Evolutionary conservation across 2,113 vertebrate genomes (phyloP), one percentile per base, ranked within the genome.

Genomic region (Spermophilus dauricus): DNA sequence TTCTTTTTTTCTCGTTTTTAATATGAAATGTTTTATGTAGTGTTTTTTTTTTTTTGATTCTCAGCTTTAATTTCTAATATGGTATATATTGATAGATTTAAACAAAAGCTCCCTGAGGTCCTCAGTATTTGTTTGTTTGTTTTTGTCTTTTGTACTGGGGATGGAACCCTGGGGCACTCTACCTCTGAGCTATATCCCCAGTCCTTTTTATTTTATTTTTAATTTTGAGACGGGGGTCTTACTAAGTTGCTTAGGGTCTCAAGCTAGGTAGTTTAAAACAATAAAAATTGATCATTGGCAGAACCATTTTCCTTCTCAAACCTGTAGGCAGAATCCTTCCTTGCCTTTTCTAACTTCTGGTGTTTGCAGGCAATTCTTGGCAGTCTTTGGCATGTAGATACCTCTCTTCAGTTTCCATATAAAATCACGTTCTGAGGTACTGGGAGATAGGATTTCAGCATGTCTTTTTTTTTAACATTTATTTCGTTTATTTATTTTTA

Each of bases 31-130:
- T 18, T 85, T 48, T 10, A 94, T 42, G 24, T 67, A 67, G 83
- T 67, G n/a, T 24, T n/a, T 90, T 85, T 85, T 24, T n/a, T 90
- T 85, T 85, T 85, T 58, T 69, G 77, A 70, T 70, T 85, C 26
- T 58, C 24, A 37, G 20, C 51, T 51, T 80, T 78, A 70, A 70
- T 78, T 58, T 91, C 39, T 78, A 78, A 51, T 32, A 58, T 48
- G 61, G 61, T 58, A 90, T 69, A 45, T 85, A 85, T 16, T 69
- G 80, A 69, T 73, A 53, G 67, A 42, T 65, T 75, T 75, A 82
- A 83, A 82, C 34, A 51, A 39, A 53, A 51, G 45, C 42, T 75
- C 34, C 75, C 34, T 53, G n/a, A 34, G 69, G 8, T 82, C 28
- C 67, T 75, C 67, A 28, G 9, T 89, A 39, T 65, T 83, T 63